Percentiles rank a stretch among this genome's conserved stretches.
Evolutionary conservation across 2,888 invertebrate genomes (phyloP).

Genomic region (Clostera curtula): DNA sequence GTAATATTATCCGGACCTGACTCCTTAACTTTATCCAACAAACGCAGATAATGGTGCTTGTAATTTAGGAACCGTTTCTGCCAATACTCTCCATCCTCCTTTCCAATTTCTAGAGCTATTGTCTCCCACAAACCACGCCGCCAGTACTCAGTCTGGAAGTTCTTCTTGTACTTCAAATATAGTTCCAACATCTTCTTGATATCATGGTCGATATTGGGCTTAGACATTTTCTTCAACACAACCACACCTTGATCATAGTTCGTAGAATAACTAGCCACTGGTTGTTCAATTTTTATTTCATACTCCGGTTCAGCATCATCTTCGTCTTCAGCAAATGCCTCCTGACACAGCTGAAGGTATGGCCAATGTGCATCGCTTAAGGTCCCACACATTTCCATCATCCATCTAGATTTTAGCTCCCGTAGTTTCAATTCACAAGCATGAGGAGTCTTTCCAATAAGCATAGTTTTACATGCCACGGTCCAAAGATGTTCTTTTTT

Average conservation of each 20-base stretch:
- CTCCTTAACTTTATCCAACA: slow-evolving; percentile 40
- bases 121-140: slow-evolving; percentile 52
- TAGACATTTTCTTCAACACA: slow-evolving; percentile 33
- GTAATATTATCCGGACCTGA: slow-evolving; percentile 30
- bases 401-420: slow-evolving; percentile 40
- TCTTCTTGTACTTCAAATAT: slow-evolving; percentile 48
- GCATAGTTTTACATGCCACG: slow-evolving; percentile 59
- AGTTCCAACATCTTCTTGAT: slow-evolving; percentile 48
- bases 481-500: slow-evolving; percentile 54
- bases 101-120: slow-evolving; percentile 51
- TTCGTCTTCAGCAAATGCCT: slow-evolving; percentile 56
- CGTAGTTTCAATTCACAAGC: slow-evolving; percentile 45
- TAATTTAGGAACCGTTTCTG: slow-evolving; percentile 58
- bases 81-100: slow-evolving; percentile 54
- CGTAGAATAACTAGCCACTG: no score
- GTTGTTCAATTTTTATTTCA: no score
- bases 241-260: slow-evolving; percentile 26
- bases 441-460: slow-evolving; percentile 39
- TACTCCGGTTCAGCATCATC: no score
- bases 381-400: slow-evolving; percentile 29
- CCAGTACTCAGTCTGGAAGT: slow-evolving; percentile 36
- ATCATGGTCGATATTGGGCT: slow-evolving; percentile 48
- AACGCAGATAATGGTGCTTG: slow-evolving; percentile 55
- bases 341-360: slow-evolving; percentile 43
- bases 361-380: slow-evolving; percentile 39